Percentiles rank a stretch among this genome's conserved stretches.
Evolutionary conservation across 1,140 invertebrate species (phyloP).

Genomic region (Drosophila persimilis): DNA sequence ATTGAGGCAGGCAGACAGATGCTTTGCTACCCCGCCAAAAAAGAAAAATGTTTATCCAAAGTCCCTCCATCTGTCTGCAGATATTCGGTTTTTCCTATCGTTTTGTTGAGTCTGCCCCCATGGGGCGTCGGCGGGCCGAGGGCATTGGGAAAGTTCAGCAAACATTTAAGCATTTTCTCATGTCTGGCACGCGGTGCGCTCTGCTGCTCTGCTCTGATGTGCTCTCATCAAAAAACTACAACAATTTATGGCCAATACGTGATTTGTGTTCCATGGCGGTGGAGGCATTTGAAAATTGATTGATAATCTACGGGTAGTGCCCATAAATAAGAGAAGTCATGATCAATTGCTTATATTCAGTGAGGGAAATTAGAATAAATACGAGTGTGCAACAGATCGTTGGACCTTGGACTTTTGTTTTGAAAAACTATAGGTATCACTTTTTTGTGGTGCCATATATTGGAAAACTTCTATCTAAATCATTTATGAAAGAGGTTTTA

Average conservation of each 20-base stretch:
- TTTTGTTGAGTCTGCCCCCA: constrained; percentile 38
- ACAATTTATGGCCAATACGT: constrained; percentile 47
- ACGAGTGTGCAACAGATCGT: no score
- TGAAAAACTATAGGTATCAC: no score
- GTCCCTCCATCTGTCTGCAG: not conserved
- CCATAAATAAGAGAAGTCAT: constrained; percentile 21
- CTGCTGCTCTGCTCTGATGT: no score
- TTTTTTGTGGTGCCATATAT: no score
- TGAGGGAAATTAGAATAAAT: no score
- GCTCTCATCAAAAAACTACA: constrained; percentile 21
- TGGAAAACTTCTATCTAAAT: no score
- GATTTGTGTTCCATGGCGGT: constrained; percentile 20
- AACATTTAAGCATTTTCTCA: constrained; percentile 40
- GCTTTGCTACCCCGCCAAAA: constrained; percentile 30
- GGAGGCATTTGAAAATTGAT: constrained; percentile 24
- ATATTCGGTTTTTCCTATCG: no score
- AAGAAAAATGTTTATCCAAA: constrained; percentile 61
- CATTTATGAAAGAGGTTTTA: no score
- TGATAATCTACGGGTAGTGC: constrained; percentile 31
- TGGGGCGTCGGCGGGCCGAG: not conserved
- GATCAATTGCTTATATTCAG: constrained; percentile 13
- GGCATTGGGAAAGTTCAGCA: constrained; percentile 55
- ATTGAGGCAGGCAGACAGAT: constrained; percentile 54
- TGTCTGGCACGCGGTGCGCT: constrained; percentile 37
- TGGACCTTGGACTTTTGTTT: no score